These are phyloP conservation scores for Hypselothyrea guttata DNA, from an alignment of 2,888 invertebrate genomes.

Conservation along the genomic window DNA sequence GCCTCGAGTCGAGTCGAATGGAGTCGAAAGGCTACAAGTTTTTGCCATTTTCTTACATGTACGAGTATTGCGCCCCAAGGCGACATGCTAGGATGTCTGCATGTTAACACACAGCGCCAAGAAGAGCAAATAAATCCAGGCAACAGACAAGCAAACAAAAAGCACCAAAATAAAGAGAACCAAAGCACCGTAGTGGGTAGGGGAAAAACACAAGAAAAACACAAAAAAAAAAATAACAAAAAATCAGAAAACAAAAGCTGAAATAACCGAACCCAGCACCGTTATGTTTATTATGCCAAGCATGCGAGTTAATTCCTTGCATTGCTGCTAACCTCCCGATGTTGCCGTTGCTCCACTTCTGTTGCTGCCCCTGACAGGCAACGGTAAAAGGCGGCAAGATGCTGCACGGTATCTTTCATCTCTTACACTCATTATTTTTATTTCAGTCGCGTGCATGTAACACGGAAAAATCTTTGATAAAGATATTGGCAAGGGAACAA, in stretches of 20 bases:
- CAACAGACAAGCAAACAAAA: constrained; percentile 21
- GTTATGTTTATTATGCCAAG: constrained; percentile 73
- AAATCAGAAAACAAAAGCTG: constrained; percentile 26
- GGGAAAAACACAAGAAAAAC: no score
- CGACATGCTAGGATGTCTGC: constrained; percentile 32
- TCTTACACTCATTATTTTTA: constrained; percentile 58
- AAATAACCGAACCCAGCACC: constrained; percentile 12
- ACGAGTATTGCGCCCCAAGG: constrained; percentile 47
- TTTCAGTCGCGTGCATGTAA: constrained; percentile 65
- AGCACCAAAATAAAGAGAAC: background rate
- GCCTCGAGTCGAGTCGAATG: constrained; percentile 4
- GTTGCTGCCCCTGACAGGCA: constrained; percentile 30
- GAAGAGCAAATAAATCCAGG: constrained; percentile 40
- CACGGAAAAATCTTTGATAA: constrained; percentile 49
- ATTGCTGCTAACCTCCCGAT: constrained; percentile 36
- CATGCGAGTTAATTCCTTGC: constrained; percentile 70
- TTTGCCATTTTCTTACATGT: constrained; percentile 68
- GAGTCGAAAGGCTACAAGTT: constrained; percentile 62
- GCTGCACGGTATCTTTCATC: constrained; percentile 11
- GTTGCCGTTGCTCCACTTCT: constrained; percentile 23
- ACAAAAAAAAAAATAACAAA: constrained; percentile 11
- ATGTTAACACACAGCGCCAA: constrained; percentile 41
- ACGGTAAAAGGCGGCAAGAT: constrained; percentile 24
- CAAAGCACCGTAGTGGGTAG: no score
- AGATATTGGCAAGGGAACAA: constrained; percentile 33